Evolutionary conservation across 2,113 vertebrate genomes (phyloP), one percentile per base, ranked within the genome.

Genomic region (Urocynchramus pylzowi): DNA sequence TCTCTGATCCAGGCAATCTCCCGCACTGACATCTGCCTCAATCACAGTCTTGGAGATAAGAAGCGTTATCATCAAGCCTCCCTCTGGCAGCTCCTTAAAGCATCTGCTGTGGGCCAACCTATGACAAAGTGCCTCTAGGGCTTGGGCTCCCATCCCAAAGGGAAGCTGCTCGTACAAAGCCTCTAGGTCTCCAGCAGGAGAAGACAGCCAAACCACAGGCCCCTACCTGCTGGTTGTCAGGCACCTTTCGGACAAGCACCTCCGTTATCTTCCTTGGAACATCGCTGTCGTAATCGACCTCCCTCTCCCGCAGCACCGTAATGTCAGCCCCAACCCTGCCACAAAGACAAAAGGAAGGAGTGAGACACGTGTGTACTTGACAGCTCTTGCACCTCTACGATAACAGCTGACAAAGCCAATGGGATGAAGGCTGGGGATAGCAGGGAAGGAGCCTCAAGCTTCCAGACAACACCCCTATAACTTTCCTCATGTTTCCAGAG

Each of bases 221-320:
- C 71, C 94, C 94, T 90, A 99, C 99, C 99, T 99, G 99, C 71
- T 99, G 99, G 97, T 99, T 99, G 96, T 99, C 99, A 28, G 99
- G 99, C 82, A 99, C 99, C 95, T 99, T 99, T 83, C 99, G 98
- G 87, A 99, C 98, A 53, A 99, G 98, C 93, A 99, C 99, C 92
- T 99, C 99, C 0, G 99, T 99, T 87, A 99, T 99, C 97, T 98
- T 99, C 79, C 98, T 98, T 59, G 99, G 98, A 50, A 97, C 89
- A 4, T 99, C 99, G 0, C 98, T 98, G 74, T 99, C 99, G 3
- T 99, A 99, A 95, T 99, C 99, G 7, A 99, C 99, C 89, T 99
- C 99, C 39, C 98, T 97, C 93, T 99, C 98, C 94, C 99, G 98
- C 57, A 99, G 98, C 75, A 99, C 98, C 0, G 99, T 98, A 90